A percentile compares a stretch with the other conserved stretches of the same genome.
Conservation (phyloP, 2,797 vertebrate genomes). For the Anniella stebbinsi region DNA sequence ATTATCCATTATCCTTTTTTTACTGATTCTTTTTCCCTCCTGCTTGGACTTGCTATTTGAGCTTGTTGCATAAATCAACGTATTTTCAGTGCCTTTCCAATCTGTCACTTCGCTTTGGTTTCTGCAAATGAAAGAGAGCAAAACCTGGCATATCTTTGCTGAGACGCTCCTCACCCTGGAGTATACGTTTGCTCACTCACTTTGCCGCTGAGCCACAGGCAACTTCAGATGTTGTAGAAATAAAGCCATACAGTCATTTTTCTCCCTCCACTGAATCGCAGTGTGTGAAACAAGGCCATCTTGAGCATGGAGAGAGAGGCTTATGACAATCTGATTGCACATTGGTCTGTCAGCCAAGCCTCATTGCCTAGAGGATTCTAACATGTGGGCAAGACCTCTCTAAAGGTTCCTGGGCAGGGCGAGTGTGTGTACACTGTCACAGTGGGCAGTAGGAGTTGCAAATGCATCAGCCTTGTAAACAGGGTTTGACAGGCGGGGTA, state of each 20-base stretch:
- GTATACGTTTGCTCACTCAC: constrained; percentile 55
- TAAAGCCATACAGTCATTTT: constrained; percentile 36
- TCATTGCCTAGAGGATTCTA: constrained; percentile 34
- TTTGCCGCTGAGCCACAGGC: constrained; percentile 51
- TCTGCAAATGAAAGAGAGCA: constrained; percentile 45
- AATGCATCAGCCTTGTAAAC: background rate
- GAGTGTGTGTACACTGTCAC: background rate
- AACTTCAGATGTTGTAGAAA: constrained; percentile 14
- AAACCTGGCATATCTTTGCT: constrained; percentile 53
- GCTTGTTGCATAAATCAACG: constrained; percentile 40
- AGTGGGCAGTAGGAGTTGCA: constrained; percentile 20
- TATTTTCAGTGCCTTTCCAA: constrained; percentile 48
- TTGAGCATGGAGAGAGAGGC: constrained; percentile 41
- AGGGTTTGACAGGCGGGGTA: background rate
- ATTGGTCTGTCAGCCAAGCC: background rate
- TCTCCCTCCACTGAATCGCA: constrained; percentile 57
- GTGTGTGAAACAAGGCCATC: constrained; percentile 37
- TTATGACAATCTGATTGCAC: constrained; percentile 49
- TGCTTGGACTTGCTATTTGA: constrained; percentile 26
- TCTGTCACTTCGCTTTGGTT: constrained; percentile 53
- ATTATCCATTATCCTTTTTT: constrained; percentile 7
- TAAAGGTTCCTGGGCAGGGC: background rate
- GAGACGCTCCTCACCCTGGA: constrained; percentile 60
- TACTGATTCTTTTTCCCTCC: constrained; percentile 3
- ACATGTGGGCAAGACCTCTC: background rate